Conservation (phyloP, 2,797 vertebrate species). For the Chelidonichthys spinosus region DNA sequence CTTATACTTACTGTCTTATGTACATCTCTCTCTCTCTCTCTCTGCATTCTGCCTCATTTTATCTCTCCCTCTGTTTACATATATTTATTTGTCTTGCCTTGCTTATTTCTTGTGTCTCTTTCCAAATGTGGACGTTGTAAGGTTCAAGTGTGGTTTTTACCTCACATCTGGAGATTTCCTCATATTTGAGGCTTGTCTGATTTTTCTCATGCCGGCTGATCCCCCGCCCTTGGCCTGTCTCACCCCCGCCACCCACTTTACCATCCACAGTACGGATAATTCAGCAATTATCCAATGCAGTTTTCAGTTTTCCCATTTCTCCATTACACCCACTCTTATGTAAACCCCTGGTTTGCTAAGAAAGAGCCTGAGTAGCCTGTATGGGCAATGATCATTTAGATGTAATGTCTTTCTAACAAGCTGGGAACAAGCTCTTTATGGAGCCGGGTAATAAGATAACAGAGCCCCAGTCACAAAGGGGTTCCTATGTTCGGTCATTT, state of each 20-base stretch:
- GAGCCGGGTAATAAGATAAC: constrained; percentile 58
- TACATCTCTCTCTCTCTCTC: constrained; percentile 8
- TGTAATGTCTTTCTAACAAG: constrained; percentile 65
- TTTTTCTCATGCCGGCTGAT: constrained; percentile 16
- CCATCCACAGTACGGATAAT: constrained; percentile 46
- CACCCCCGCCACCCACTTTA: constrained; percentile 21
- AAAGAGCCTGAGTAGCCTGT: constrained; percentile 23
- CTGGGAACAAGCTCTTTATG: constrained; percentile 54
- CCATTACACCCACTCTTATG: constrained; percentile 51
- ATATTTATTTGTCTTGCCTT: constrained; percentile 1
- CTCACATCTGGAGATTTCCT: neutral
- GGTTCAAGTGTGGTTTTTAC: constrained; percentile 9
- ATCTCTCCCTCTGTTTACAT: constrained; percentile 4
- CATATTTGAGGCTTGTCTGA: neutral
- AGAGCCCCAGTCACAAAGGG: constrained; percentile 36
- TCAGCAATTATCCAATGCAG: constrained; percentile 47
- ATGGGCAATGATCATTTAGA: constrained; percentile 48
- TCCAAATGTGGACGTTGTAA: neutral
- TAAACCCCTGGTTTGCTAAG: constrained; percentile 33
- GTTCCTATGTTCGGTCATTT: constrained; percentile 40
- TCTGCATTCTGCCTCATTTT: constrained; percentile 19
- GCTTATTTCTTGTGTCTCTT: constrained; percentile 3
- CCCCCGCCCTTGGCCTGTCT: constrained; percentile 29
- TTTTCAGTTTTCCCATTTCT: constrained; percentile 38
- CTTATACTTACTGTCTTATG: constrained; percentile 40